These are phyloP conservation scores for Lonchura striata DNA, from an alignment of 2,113 vertebrate genomes.

Conservation along the genomic window DNA sequence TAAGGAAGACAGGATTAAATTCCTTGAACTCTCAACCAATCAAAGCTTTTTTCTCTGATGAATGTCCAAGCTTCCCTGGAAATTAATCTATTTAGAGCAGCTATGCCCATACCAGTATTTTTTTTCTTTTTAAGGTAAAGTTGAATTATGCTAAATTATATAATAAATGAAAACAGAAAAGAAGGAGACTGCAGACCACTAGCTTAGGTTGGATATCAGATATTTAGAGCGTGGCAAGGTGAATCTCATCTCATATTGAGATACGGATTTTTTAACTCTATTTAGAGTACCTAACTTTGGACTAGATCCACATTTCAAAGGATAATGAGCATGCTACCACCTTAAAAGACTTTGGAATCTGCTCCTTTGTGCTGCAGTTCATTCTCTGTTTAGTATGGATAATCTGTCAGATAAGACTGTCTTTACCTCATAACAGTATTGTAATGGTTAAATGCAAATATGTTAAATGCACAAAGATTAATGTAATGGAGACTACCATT, in stretches of 20 bases:
- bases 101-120: background rate
- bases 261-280: background rate
- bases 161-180: background rate
- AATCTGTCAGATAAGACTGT: background rate
- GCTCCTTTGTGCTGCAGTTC: background rate
- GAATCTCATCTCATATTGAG: background rate
- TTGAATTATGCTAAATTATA: background rate
- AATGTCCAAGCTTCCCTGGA: background rate
- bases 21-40: fast-evolving
- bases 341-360: background rate
- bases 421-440: background rate
- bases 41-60: fast-evolving
- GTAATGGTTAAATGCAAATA: background rate
- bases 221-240: background rate
- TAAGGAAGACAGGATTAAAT: background rate
- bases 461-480: background rate
- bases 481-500: background rate
- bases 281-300: background rate
- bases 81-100: background rate
- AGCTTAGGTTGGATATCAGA: background rate
- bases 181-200: background rate
- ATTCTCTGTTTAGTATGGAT: background rate
- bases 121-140: background rate
- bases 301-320: background rate
- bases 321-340: background rate